phyloP scores from a whole-genome alignment of 2,797 vertebrate species.

The Tokudaia muenninki region DNA sequence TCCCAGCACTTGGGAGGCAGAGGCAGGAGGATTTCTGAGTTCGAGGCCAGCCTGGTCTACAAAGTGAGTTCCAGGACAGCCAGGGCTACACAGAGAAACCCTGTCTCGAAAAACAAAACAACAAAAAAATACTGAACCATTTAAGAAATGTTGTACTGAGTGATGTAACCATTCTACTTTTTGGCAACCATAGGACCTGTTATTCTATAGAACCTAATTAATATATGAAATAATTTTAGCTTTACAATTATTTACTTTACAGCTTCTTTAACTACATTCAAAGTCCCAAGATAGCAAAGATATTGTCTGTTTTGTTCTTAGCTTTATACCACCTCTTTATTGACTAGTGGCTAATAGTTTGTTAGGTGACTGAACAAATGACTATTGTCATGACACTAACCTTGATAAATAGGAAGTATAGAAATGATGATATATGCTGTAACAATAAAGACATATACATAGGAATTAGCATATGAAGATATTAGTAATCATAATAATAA shows the following conservation, averaged over 20 bases:
- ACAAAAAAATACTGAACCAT: background rate
- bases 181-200: background rate
- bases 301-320: background rate
- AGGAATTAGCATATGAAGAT: background rate
- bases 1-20: no score
- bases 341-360: background rate
- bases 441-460: conserved; percentile 5
- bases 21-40: no score
- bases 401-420: background rate
- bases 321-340: background rate
- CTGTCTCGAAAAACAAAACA: no score
- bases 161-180: background rate
- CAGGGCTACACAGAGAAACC: no score
- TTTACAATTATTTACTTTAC: conserved; percentile 38
- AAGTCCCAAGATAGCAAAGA: background rate
- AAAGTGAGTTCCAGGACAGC: no score
- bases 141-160: background rate
- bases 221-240: conserved; percentile 48
- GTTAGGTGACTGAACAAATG: background rate
- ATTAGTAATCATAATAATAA: background rate
- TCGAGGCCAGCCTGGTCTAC: no score
- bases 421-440: background rate
- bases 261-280: background rate
- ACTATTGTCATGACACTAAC: background rate
- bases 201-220: conserved; percentile 11